phyloP scores from a whole-genome alignment of 2,888 invertebrate species.

The Hypena proboscidalis region DNA sequence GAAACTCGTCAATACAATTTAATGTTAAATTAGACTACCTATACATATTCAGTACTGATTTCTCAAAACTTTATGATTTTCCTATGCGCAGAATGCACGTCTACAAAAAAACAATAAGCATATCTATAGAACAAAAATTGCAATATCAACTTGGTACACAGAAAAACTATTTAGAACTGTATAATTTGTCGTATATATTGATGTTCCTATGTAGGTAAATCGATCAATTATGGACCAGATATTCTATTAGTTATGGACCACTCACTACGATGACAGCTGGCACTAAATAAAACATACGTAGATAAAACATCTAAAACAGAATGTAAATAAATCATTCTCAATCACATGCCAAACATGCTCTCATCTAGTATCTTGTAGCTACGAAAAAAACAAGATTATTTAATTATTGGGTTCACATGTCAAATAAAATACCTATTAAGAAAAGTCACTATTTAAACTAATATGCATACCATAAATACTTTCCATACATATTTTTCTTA shows the following conservation, averaged over 20 bases:
- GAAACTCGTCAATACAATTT: slow-evolving; percentile 24
- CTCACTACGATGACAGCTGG: neutral
- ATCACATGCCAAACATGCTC: slow-evolving; percentile 12
- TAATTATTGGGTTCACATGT: too few species aligned
- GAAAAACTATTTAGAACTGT: too few species aligned
- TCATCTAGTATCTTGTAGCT: slow-evolving; percentile 2
- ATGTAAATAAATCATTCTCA: slow-evolving; percentile 19
- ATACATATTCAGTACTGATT: neutral
- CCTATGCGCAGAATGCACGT: too few species aligned
- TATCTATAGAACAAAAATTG: slow-evolving; percentile 6
- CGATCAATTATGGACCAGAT: too few species aligned
- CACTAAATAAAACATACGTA: neutral
- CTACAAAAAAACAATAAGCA: neutral
- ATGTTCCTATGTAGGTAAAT: too few species aligned
- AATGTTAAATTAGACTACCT: slow-evolving; percentile 4
- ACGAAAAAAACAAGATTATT: neutral
- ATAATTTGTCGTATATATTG: too few species aligned
- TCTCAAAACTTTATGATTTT: too few species aligned
- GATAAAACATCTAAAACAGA: too few species aligned
- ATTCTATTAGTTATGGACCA: too few species aligned
- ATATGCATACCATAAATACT: slow-evolving; percentile 2
- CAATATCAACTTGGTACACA: too few species aligned
- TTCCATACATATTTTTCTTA: neutral
- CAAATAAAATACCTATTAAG: too few species aligned
- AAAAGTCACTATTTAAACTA: neutral